Base-by-base conservation (phyloP, 2,797 vertebrate genomes). In the Hyperoplus immaculatus region DNA sequence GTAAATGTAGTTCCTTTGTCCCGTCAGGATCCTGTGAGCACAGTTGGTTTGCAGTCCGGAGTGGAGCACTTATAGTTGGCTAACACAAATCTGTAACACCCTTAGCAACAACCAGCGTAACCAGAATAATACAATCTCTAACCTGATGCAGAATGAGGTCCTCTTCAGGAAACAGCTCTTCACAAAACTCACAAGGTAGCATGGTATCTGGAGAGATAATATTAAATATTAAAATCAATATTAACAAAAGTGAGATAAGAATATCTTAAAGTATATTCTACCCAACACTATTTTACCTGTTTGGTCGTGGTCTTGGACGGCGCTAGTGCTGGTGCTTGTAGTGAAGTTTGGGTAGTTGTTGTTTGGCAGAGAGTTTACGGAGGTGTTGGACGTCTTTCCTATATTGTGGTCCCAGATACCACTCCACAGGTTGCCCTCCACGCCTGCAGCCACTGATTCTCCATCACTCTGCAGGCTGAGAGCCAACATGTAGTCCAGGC, bases 61-160 rank as follows among this genome's bases (percentile, higher is more conserved):
- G n/a, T 21, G 18, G 9, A 6, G 45, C 0, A 63, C 10, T 6
- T 1, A 14, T 7, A 56, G 65, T 21, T 53, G 29, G 15, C 11
- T 5, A 18, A 42, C 56, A 49, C 6, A 38, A 41, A 61, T 45
- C 11, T 53, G 41, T 4, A 12, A 8, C 43, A 49, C 3, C 0
- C 8, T 39, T 12, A 72, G n/a, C 11, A n/a, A 58, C 4, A 29
- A 29, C 29, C 29, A 53, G 7, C 10, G 15, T 2, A 54, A 42
- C 14, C 10, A 38, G 54, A 59, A 46, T 3, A 47, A 51, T 38
- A 16, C 11, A 63, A 62, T 55, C 6, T 69, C 87, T 74, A 75
- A 99, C 98, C 97, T 99, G 97, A 84, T 99, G 98, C 85, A 98
- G 94, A 89, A 99, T 98, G 13, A 99, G 96, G 72, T 98, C 96